A percentile compares a stretch with the other conserved stretches of the same genome.
phyloP scores from a whole-genome alignment of 2,113 vertebrate genomes.

The Rafetus swinhoei region DNA sequence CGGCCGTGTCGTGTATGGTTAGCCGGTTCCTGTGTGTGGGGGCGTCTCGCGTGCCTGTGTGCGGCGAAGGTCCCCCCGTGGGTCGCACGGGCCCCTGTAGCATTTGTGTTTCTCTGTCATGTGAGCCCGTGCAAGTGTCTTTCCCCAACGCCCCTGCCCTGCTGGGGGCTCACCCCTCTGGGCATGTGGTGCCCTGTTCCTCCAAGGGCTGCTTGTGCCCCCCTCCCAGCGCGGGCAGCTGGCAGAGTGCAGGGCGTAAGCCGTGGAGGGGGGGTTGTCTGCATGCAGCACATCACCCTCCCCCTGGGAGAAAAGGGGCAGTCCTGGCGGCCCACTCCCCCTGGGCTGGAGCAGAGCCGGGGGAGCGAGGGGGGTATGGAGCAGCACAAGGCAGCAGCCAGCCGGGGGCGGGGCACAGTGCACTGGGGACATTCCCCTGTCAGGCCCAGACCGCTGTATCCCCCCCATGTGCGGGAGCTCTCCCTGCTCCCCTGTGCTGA shows the following conservation, averaged over 20 bases:
- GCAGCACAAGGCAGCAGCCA: neutral
- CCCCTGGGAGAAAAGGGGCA: too few relatives aligned
- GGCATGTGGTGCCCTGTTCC: neutral
- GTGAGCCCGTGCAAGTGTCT: too few relatives aligned
- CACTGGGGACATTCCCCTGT: fast-evolving
- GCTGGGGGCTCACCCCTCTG: neutral
- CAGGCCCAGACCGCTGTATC: neutral
- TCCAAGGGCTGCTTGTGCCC: too few relatives aligned
- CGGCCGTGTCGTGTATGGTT: neutral
- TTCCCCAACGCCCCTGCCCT: neutral
- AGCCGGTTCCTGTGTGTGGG: neutral
- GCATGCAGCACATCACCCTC: neutral
- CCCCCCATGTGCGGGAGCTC: too few relatives aligned
- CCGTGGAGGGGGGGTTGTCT: too few relatives aligned
- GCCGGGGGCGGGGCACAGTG: fast-evolving
- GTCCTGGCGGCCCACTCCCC: too few relatives aligned
- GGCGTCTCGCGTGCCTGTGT: too few relatives aligned
- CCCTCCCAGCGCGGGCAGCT: neutral
- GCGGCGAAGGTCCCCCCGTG: neutral
- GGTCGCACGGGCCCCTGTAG: neutral
- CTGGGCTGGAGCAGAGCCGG: neutral
- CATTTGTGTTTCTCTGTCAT: neutral
- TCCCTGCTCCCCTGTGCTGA: too few relatives aligned
- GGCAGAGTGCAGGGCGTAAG: neutral
- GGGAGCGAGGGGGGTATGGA: neutral